Evolutionary conservation across 2,797 vertebrate species (phyloP).

Genomic region (Pelodytes ibericus): DNA sequence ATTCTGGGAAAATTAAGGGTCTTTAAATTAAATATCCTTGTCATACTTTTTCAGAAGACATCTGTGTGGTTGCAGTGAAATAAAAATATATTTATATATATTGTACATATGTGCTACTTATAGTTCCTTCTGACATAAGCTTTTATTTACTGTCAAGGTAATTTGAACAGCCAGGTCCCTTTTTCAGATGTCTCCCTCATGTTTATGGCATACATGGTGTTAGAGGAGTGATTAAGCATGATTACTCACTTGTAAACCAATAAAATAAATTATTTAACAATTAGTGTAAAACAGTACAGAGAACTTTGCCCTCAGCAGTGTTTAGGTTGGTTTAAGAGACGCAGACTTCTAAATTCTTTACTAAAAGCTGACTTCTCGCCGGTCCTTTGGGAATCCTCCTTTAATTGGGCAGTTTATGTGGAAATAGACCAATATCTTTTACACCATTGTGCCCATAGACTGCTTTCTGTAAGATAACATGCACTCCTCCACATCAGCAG

Average conservation of each 20-base stretch:
- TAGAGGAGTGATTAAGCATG: constrained; percentile 1
- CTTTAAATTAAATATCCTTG: too few relatives aligned
- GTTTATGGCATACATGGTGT: neutral
- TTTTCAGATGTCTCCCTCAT: neutral
- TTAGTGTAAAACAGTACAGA: neutral
- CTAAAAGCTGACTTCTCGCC: neutral
- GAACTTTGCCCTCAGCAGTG: constrained; percentile 10
- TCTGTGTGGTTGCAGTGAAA: too few relatives aligned
- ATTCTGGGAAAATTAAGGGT: too few relatives aligned
- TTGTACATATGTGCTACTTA: too few relatives aligned
- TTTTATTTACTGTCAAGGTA: too few relatives aligned
- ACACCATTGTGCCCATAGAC: constrained; percentile 1
- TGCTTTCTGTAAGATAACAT: constrained; percentile 19
- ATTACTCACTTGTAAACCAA: neutral
- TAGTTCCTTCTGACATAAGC: too few relatives aligned
- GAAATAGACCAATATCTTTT: neutral
- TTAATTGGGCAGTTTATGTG: constrained; percentile 4
- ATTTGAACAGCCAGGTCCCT: neutral
- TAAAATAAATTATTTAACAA: neutral
- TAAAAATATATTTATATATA: too few relatives aligned
- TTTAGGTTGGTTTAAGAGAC: neutral
- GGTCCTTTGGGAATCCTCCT: neutral
- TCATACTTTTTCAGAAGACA: too few relatives aligned
- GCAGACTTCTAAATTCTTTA: constrained; percentile 4
- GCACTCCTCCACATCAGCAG: constrained; percentile 4